phyloP scores from a whole-genome alignment of 92 coral and sea anemone genomes.

The Parazoanthus swiftii region DNA sequence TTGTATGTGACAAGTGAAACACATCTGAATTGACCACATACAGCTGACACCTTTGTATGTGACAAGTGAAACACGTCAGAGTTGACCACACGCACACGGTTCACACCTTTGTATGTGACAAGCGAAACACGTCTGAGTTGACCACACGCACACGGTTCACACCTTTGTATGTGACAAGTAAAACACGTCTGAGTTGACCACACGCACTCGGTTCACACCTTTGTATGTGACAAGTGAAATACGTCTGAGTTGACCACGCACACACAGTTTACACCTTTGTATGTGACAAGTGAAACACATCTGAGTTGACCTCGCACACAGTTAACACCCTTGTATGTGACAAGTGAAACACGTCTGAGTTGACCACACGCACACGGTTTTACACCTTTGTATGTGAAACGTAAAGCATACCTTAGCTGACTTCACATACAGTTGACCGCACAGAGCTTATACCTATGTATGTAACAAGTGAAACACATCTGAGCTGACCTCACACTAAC shows the following conservation, averaged over 20 bases:
- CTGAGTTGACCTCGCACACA: neutral
- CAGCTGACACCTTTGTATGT: neutral
- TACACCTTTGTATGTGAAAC: neutral
- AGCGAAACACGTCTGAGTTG: neutral
- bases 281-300: neutral
- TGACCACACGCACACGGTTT: neutral
- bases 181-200: neutral
- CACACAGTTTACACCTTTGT: neutral
- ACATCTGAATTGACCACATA: neutral
- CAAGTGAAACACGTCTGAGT: neutral
- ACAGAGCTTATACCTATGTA: neutral
- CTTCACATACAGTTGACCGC: no score
- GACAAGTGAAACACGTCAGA: neutral
- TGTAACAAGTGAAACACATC: neutral
- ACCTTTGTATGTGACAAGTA: neutral
- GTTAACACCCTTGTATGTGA: neutral
- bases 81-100: neutral
- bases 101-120: neutral
- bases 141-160: neutral
- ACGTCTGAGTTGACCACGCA: neutral
- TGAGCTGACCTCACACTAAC: neutral
- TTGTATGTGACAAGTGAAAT: neutral
- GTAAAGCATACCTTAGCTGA: neutral
- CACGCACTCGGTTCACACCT: no score
- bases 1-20: no score